These are phyloP conservation scores for Cyphomyrus discorhynchus DNA, from an alignment of 2,113 vertebrate species.

Conservation along the genomic window DNA sequence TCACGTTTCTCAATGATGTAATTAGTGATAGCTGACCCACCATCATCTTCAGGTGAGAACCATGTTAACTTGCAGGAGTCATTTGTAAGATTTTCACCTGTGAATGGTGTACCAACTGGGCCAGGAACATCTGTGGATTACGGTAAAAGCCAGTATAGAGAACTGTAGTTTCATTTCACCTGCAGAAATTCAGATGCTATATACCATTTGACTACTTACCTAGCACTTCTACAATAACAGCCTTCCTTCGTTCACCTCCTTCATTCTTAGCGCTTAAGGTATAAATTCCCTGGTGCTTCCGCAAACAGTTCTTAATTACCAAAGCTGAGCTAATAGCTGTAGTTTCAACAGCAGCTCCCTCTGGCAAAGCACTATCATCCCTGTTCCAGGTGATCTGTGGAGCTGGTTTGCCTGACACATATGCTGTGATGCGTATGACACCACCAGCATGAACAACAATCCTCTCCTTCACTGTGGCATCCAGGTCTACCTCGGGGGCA, in stretches of 20 bases:
- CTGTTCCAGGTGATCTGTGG: conserved; percentile 81
- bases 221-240: conserved; percentile 90
- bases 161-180: background rate
- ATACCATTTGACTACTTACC: conserved; percentile 62
- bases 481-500: conserved; percentile 85
- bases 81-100: conserved; percentile 82
- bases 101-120: conserved; percentile 83
- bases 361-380: conserved; percentile 78
- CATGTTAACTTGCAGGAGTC: conserved; percentile 95
- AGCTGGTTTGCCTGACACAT: conserved; percentile 90
- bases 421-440: conserved; percentile 93
- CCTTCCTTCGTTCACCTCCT: conserved; percentile 90
- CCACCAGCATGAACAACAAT: conserved; percentile 93
- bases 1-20: conserved; percentile 94
- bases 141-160: conserved; percentile 17
- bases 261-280: conserved; percentile 90
- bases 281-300: conserved; percentile 88
- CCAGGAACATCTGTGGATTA: conserved; percentile 81
- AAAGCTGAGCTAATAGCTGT: conserved; percentile 91
- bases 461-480: conserved; percentile 89
- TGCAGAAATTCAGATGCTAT: background rate
- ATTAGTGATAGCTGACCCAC: conserved; percentile 91
- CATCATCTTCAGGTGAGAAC: conserved; percentile 92
- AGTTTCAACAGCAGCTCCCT: conserved; percentile 81
- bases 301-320: conserved; percentile 88